Evolutionary conservation across 1,140 invertebrate species (phyloP).

Genomic region (Neodiprion fabricii): DNA sequence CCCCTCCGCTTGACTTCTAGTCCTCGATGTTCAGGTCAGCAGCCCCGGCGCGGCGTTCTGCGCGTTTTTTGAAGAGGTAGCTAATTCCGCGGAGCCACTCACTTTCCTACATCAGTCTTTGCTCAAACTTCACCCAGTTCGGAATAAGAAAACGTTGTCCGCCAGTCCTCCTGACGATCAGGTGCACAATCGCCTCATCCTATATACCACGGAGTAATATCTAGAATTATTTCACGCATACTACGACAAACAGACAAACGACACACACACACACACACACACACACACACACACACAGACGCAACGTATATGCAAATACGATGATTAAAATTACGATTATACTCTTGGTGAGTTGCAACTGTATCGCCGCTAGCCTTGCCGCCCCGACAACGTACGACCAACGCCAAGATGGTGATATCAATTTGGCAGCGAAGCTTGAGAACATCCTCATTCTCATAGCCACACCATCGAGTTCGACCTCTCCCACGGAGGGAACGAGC

Average conservation of each 20-base stretch:
- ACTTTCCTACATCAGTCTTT: not conserved
- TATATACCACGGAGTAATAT: no score
- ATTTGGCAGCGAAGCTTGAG: constrained; percentile 55
- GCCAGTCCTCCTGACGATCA: no score
- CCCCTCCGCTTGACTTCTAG: not conserved
- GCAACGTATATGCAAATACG: not conserved
- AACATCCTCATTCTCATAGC: constrained; percentile 55
- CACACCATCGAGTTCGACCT: constrained; percentile 24
- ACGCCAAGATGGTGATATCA: constrained; percentile 57
- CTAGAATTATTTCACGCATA: not conserved
- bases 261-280: not conserved
- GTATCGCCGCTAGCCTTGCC: constrained; percentile 12
- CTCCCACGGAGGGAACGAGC: constrained; percentile 25
- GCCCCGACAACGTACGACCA: constrained; percentile 54
- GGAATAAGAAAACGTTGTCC: no score
- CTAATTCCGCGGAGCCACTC: not conserved
- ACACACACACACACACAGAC: not conserved
- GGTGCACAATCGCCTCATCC: not conserved
- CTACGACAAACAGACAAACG: constrained; percentile 4
- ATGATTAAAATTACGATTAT: not conserved
- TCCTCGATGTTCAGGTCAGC: not conserved
- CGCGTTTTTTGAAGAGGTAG: not conserved
- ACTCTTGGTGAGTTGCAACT: constrained; percentile 4
- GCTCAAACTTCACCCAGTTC: not conserved
- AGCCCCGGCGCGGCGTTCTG: not conserved